Percentiles rank a stretch among this genome's conserved stretches.
These are phyloP conservation scores for Nymphalis io DNA, from an alignment of 1,140 invertebrate genomes.

Conservation along the genomic window DNA sequence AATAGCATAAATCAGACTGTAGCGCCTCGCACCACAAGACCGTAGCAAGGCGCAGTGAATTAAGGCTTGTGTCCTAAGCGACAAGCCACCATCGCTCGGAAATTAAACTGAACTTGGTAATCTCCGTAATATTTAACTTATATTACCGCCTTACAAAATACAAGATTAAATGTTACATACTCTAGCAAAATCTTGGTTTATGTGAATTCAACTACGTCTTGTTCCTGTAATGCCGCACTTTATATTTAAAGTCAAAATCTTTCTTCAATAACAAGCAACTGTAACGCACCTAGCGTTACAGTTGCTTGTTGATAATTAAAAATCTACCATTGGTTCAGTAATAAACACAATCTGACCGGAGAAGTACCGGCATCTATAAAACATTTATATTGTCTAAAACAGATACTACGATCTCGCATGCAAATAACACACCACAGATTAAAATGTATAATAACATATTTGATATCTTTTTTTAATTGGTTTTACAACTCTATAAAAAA, in stretches of 20 bases:
- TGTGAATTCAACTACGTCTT: not conserved
- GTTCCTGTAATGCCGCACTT: not conserved
- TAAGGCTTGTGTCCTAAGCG: constrained; percentile 50
- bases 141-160: constrained; percentile 11
- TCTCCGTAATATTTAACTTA: constrained; percentile 22
- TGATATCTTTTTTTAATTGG: not conserved
- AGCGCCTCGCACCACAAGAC: constrained; percentile 45
- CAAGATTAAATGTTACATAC: constrained; percentile 7
- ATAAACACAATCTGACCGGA: no score
- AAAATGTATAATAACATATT: not conserved
- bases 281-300: no score
- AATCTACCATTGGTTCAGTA: no score
- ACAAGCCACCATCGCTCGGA: constrained; percentile 44
- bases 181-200: not conserved
- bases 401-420: no score
- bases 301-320: no score
- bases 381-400: no score
- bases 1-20: constrained; percentile 78
- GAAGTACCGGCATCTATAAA: no score
- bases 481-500: not conserved
- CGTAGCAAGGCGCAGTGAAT: constrained; percentile 39
- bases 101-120: constrained; percentile 52
- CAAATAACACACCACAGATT: no score
- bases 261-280: no score
- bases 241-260: no score